Conservation (phyloP, 2,797 vertebrate genomes). For the Neosalanx taihuensis region DNA sequence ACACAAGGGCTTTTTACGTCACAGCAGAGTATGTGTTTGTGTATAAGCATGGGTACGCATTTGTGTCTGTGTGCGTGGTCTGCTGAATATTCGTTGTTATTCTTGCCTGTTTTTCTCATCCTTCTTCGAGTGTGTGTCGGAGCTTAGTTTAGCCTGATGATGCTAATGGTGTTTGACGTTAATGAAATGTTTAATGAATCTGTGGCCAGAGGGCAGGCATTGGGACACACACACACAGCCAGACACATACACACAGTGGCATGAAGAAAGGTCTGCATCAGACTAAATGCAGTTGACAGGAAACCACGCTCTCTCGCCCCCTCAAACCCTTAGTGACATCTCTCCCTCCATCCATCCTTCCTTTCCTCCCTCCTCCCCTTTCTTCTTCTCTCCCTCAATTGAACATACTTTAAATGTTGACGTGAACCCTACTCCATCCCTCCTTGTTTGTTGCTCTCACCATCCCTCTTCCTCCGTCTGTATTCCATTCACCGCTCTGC, state of each 20-base stretch:
- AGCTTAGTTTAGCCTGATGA: conserved; percentile 40
- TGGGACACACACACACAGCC: background rate
- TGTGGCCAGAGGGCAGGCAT: conserved; percentile 43
- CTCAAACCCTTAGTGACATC: conserved; percentile 23
- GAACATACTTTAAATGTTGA: background rate
- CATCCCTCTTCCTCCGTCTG: background rate
- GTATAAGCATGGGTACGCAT: conserved; percentile 1
- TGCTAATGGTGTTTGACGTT: conserved; percentile 67
- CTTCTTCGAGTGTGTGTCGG: background rate
- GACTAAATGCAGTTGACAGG: conserved; percentile 48
- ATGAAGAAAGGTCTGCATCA: conserved; percentile 47
- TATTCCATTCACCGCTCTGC: background rate
- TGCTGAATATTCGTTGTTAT: background rate
- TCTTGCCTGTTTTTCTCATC: conserved; percentile 6
- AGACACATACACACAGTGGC: conserved; percentile 3
- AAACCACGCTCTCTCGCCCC: conserved; percentile 18
- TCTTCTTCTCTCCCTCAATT: background rate
- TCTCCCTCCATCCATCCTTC: conserved; percentile 10
- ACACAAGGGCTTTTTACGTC: background rate
- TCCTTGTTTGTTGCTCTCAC: background rate
- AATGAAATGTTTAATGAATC: conserved; percentile 71
- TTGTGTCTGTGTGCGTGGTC: conserved; percentile 21
- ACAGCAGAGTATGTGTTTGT: conserved; percentile 16
- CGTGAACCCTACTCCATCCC: background rate
- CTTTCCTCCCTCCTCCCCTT: background rate